Base-by-base conservation (phyloP, 2,888 invertebrate species). In the Cataglyphis albicans region DNA sequence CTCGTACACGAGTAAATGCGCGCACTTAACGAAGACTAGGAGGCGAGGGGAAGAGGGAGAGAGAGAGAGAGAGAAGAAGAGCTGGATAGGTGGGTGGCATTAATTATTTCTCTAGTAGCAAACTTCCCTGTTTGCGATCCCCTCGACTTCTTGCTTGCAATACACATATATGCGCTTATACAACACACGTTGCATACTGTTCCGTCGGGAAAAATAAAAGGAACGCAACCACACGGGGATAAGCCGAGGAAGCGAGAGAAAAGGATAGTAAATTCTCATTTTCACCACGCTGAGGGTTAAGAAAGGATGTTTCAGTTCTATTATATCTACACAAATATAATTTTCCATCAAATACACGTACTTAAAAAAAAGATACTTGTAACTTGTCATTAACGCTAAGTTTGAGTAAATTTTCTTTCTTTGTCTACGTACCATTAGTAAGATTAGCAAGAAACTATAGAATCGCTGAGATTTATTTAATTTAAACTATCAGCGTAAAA, bases 81-180 rank as follows among this genome's bases (percentile, higher is more conserved):
- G 18, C 18, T 21, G 44, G 18, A 52, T 48, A 83, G 84, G n/a
- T 52, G 52, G 64, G 75, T 67, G 83, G 87, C 84, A 90, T 90
- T 91, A 91, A 91, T 91, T 91, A 91, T 90, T 88, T 84, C 87
- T 84, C 80, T 67, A 87, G 88, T 83, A 84, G 84, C 59, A 64
- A 78, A 82, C 65, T 68, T 73, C 25, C 15, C 81, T 90, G 87
- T 90, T 90, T 90, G 87, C 88, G 18, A 85, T 87, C 74, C 85
- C 85, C 90, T 90, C 78, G 84, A 90, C 41, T 85, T 87, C 73
- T 89, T 74, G 83, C 85, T 78, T 52, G 38, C 48, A 76, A 55
- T 70, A 52, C 75, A 25, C 18, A 5, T 67, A 25, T 55, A 12
- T 61, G 59, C 82, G 48, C 21, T 83, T 73, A 52, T 52, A 74